Evolutionary conservation across 2,113 vertebrate species (phyloP), one percentile per base, ranked within the genome.

Genomic region (Genyomyrus donnyi): DNA sequence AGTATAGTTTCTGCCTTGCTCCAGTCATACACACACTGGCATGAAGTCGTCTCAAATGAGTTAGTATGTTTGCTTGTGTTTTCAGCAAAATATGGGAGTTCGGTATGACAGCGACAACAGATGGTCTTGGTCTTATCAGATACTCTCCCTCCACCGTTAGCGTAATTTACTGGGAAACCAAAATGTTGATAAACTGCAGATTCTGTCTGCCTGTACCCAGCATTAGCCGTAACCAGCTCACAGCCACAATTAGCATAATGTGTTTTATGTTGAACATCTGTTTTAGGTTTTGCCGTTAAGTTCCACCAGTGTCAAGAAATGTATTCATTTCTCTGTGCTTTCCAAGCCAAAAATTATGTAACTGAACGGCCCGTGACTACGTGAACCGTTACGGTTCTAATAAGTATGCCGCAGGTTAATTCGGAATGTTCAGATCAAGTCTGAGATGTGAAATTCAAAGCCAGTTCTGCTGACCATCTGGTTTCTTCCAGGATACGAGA

Each of bases 401-500:
- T 53, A 5, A 53, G 52, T 8, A 24, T 58, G 19, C 56, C 24
- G 56, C 9, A 62, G 56, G 56, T 62, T n/a, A n/a, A 62, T 62
- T 62, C 15, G 0, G 0, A 6, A 83, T 6, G 77, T 35, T 83
- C 39, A 83, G 39, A 31, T 27, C 13, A 31, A 56, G 19, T 70
- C n/a, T 27, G 84, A 24, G 45, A 10, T 48, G 45, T 49, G 3
- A 86, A 50, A 31, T 85, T 31, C 45, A 24, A 48, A 85, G 83
- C 1, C 85, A 50, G 27, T 90, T 77, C 50, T 31, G 15, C 88
- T 24, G 56, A 88, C 80, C 91, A 17, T 90, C 89, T 90, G 21
- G 52, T 21, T 77, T 84, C 91, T 10, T 56, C 5, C 48, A 99
- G 98, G 90, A 97, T 99, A 91, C 98, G 98, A 0, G 98, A 99